phyloP scores from a whole-genome alignment of 2,888 invertebrate genomes.

The Xylophagus ater region DNA sequence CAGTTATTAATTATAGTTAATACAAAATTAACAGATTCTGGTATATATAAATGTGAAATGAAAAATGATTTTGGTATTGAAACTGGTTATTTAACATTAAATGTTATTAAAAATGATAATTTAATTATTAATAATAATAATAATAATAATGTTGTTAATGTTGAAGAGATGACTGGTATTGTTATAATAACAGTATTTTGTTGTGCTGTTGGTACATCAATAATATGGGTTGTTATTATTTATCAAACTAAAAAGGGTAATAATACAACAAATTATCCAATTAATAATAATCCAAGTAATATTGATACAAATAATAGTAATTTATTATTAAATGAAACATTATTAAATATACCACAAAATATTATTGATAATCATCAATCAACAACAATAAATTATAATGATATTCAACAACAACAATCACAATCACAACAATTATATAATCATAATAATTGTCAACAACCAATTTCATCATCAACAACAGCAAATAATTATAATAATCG shows the following conservation, averaged over 20 bases:
- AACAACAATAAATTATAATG: not conserved
- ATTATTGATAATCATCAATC: too few species aligned
- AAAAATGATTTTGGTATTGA: constrained; percentile 73
- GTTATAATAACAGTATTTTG: constrained; percentile 83
- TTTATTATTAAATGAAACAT: too few species aligned
- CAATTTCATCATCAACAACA: too few species aligned
- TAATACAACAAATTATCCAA: too few species aligned
- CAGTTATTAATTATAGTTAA: constrained; percentile 81
- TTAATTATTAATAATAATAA: constrained; percentile 28
- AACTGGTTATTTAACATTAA: constrained; percentile 57
- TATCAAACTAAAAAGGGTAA: constrained; percentile 66
- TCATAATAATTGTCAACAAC: not conserved
- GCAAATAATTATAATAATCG: too few species aligned
- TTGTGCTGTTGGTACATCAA: constrained; percentile 82
- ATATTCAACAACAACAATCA: not conserved
- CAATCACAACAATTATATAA: not conserved
- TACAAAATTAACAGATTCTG: constrained; percentile 65
- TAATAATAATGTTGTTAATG: constrained; percentile 39
- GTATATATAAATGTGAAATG: constrained; percentile 81
- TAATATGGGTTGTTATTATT: constrained; percentile 85
- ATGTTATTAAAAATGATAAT: constrained; percentile 43
- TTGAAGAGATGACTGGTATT: constrained; percentile 73
- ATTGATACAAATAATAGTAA: constrained; percentile 5
- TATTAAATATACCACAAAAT: too few species aligned
- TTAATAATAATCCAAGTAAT: not conserved